Base-by-base conservation (phyloP, 2,113 vertebrate genomes). In the Gymnarchus niloticus region DNA sequence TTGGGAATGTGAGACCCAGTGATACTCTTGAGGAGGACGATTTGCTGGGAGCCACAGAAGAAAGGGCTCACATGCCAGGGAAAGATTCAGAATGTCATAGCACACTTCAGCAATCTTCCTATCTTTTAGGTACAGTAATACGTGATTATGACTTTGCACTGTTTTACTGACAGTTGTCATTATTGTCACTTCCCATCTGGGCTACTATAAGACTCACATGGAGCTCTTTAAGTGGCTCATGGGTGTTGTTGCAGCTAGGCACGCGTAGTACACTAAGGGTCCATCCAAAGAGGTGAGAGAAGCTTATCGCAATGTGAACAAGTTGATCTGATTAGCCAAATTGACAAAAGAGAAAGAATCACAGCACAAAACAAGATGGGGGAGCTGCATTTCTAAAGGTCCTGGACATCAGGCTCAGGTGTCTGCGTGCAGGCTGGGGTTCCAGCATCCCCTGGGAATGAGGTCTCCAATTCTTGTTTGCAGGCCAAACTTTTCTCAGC, bases 251-350 rank as follows among this genome's bases (percentile, higher is more conserved):
- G 91, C 90, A 92, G 89, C 77, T 87, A 93, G 91, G 93, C 91
- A 90, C 90, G 87, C 91, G 90, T 92, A 94, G 91, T 94, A 93
- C 90, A 90, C 89, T 85, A 90, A 65, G 89, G 89, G 89, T 25
- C 3, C 28, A 28, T 59, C 54, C 7, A 44, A 3, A 90, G 91
- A 94, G 92, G 89, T 93, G 88, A 89, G 89, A 88, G 90, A 90
- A 90, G 89, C 90, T 94, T 92, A 94, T 94, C 93, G 92, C 92
- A 94, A 94, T 89, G 89, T 86, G 91, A 90, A 91, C 87, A 93
- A 92, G 92, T 88, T 93, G 93, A 94, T 94, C 91, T 92, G 92
- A 95, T 94, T 93, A 92, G 88, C 89, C 88, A 90, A 90, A 93
- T 92, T 86, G 12, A 4, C 14, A 19, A 14, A 83, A 44, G 88